These are phyloP conservation scores for Parauchenoglanis ngamensis DNA, from an alignment of 2,797 vertebrate species.

Conservation along the genomic window DNA sequence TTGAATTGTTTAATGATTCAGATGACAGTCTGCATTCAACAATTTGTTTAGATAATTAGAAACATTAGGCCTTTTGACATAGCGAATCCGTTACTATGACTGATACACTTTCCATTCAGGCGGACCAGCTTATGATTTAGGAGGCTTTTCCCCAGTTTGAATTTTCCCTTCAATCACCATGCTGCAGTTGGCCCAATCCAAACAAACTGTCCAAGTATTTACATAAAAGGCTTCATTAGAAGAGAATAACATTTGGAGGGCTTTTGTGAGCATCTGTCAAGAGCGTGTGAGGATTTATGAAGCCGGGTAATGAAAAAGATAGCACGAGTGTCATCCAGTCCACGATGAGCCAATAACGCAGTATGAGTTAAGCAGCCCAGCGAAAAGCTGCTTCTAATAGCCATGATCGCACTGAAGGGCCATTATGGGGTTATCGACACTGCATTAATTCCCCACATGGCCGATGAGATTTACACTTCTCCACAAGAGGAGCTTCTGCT, in stretches of 20 bases:
- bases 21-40: slow-evolving; percentile 15
- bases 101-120: slow-evolving; percentile 16
- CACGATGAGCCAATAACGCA: slow-evolving; percentile 54
- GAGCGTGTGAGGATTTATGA: slow-evolving; percentile 54
- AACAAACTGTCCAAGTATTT: slow-evolving; percentile 44
- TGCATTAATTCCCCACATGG: slow-evolving; percentile 53
- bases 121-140: slow-evolving; percentile 16
- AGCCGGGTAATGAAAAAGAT: slow-evolving; percentile 58
- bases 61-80: slow-evolving; percentile 33
- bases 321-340: slow-evolving; percentile 57
- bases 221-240: slow-evolving; percentile 56
- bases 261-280: slow-evolving; percentile 54
- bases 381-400: slow-evolving; percentile 56
- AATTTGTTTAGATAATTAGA: slow-evolving; percentile 45
- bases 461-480: slow-evolving; percentile 41
- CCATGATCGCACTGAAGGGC: slow-evolving; percentile 54
- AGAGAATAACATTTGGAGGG: slow-evolving; percentile 53
- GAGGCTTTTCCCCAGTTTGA: slow-evolving; percentile 21
- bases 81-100: slow-evolving; percentile 31
- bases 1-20: slow-evolving; percentile 32
- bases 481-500: slow-evolving; percentile 34
- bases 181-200: slow-evolving; percentile 18
- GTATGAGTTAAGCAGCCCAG: slow-evolving; percentile 47
- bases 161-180: slow-evolving; percentile 39
- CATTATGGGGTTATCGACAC: slow-evolving; percentile 56